Conservation (phyloP, 2,888 invertebrate species). For the Caenorhabditis wallacei region DNA sequence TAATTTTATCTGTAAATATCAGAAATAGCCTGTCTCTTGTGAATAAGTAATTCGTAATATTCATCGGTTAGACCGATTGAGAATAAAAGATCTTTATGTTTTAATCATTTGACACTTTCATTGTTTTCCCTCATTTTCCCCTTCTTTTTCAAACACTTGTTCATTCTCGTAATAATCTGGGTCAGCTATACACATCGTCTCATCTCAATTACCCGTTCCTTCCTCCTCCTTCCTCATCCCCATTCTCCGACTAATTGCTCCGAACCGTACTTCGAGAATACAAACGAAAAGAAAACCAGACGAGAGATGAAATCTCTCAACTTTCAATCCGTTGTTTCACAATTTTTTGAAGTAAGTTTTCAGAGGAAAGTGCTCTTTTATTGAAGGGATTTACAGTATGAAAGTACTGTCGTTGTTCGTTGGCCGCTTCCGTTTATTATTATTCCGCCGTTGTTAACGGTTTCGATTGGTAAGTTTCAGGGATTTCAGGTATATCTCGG, state of each 20-base stretch:
- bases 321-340: slow-evolving; percentile 79
- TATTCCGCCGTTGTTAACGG: slow-evolving; percentile 76
- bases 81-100: too few relatives aligned
- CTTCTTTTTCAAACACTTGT: slow-evolving; percentile 31
- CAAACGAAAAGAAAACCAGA: slow-evolving; percentile 8
- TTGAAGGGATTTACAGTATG: slow-evolving; percentile 72
- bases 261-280: slow-evolving; percentile 56
- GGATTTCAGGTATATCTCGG: too few relatives aligned
- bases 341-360: slow-evolving; percentile 78
- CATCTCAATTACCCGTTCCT: slow-evolving; percentile 13
- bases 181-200: slow-evolving; percentile 49
- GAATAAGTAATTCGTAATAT: too few relatives aligned
- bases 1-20: too few relatives aligned
- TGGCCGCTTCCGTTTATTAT: slow-evolving; percentile 81
- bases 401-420: slow-evolving; percentile 78
- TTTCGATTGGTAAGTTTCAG: slow-evolving; percentile 58
- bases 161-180: slow-evolving; percentile 51
- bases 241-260: slow-evolving; percentile 45
- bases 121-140: neutral
- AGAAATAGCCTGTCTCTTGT: too few relatives aligned
- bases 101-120: too few relatives aligned
- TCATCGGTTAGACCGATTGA: too few relatives aligned
- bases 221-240: neutral
- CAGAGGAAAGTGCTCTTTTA: neutral
- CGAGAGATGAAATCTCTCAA: slow-evolving; percentile 68